Evolutionary conservation across 2,113 vertebrate species (phyloP).

Genomic region (Bolborhynchus lineola): DNA sequence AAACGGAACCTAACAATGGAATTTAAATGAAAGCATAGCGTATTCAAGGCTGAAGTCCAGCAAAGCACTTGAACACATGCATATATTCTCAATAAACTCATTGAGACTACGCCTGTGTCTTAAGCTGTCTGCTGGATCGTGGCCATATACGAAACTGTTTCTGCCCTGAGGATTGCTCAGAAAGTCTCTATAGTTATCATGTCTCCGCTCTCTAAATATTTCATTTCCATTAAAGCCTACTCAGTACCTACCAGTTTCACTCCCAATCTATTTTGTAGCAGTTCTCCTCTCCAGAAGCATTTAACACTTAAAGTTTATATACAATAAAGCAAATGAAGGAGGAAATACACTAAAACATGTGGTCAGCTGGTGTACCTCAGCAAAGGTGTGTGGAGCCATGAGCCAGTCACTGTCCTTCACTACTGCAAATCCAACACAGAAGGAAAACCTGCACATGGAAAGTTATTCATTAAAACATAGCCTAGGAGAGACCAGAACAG

Average conservation of each 20-base stretch:
- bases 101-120: background rate
- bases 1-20: background rate
- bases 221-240: background rate
- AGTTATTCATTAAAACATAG: fast-evolving
- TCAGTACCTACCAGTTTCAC: background rate
- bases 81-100: background rate
- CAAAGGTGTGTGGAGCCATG: fast-evolving
- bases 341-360: background rate
- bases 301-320: background rate
- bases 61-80: background rate
- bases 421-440: background rate
- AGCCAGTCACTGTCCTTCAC: background rate
- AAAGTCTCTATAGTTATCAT: background rate
- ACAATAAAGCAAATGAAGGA: background rate
- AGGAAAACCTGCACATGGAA: fast-evolving
- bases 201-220: background rate
- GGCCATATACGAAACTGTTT: background rate
- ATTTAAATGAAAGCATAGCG: background rate
- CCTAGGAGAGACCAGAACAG: background rate
- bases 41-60: conserved; percentile 20
- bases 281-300: background rate
- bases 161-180: background rate
- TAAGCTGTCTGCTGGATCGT: background rate
- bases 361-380: fast-evolving
- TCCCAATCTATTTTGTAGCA: fast-evolving